A percentile compares a stretch with the other conserved stretches of the same genome.
Evolutionary conservation across 2,113 vertebrate genomes (phyloP).

Genomic region (Pteropus alecto): DNA sequence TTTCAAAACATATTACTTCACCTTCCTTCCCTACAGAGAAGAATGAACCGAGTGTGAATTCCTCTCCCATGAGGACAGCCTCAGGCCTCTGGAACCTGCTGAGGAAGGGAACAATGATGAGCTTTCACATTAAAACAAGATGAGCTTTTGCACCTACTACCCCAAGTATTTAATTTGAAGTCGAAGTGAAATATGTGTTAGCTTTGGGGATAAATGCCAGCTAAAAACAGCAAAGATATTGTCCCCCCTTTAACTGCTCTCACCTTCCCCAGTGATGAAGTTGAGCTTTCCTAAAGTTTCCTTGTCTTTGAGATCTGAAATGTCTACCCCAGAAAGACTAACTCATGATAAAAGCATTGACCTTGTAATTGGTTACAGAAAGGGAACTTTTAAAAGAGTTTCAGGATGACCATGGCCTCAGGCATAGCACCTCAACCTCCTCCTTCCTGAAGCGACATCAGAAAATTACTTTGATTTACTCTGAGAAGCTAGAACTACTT

Average conservation of each 20-base stretch:
- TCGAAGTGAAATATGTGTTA: not conserved
- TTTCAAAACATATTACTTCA: not conserved
- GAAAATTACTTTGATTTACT: no score
- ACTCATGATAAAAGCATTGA: not conserved
- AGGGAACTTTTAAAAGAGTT: not conserved
- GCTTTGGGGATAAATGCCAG: not conserved
- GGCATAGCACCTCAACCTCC: not conserved
- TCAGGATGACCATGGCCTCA: not conserved
- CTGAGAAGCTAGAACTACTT: no score
- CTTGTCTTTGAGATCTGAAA: not conserved
- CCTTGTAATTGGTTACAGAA: not conserved
- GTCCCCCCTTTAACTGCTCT: not conserved
- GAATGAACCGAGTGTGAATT: fast-evolving
- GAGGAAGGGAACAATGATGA: not conserved
- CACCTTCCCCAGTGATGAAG: not conserved
- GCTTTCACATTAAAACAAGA: not conserved
- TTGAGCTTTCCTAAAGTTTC: not conserved
- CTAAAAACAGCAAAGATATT: not conserved
- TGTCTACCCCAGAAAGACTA: not conserved
- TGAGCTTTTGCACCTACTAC: not conserved
- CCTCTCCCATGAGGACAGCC: not conserved
- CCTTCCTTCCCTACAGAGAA: not conserved
- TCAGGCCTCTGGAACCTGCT: not conserved
- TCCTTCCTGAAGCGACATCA: not conserved
- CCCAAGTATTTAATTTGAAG: not conserved